Percentiles rank a stretch among this genome's conserved stretches.
Evolutionary conservation across 2,797 vertebrate genomes (phyloP).

Genomic region (Anomalospiza imberbis): DNA sequence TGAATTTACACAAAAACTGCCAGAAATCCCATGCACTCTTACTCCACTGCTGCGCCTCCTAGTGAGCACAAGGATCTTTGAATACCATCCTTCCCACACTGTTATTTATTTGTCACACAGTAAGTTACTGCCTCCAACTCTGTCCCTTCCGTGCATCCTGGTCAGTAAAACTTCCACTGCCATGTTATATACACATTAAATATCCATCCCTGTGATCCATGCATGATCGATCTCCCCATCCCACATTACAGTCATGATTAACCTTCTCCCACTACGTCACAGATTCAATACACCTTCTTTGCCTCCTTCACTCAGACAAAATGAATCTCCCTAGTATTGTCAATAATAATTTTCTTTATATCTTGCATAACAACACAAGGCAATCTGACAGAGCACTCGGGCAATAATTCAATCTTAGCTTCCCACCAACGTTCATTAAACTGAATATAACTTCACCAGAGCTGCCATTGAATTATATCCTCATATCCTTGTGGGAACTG

Average conservation of each 20-base stretch:
- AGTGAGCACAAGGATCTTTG: not conserved
- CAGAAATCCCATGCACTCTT: not conserved
- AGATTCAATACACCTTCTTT: constrained; percentile 55
- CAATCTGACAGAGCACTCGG: constrained; percentile 50
- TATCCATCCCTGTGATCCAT: constrained; percentile 27
- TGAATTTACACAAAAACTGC: not conserved
- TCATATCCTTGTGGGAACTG: constrained; percentile 44
- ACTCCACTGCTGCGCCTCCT: not conserved
- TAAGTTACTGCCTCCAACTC: not conserved
- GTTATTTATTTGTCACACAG: not conserved
- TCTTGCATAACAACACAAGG: constrained; percentile 43
- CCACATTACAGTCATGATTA: constrained; percentile 52
- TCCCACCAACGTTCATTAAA: constrained; percentile 54
- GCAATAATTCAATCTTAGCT: constrained; percentile 67
- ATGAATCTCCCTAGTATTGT: constrained; percentile 61
- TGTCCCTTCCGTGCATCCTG: not conserved
- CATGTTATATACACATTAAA: not conserved
- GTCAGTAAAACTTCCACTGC: constrained; percentile 13
- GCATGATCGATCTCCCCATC: constrained; percentile 35
- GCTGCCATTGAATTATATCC: constrained; percentile 49
- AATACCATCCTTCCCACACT: not conserved
- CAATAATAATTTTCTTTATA: constrained; percentile 69
- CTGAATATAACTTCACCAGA: constrained; percentile 58
- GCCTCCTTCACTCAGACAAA: constrained; percentile 51
- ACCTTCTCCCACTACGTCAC: constrained; percentile 51